Evolutionary conservation across 2,113 vertebrate species (phyloP), one percentile per base, ranked within the genome.

Genomic region (Calypte anna): DNA sequence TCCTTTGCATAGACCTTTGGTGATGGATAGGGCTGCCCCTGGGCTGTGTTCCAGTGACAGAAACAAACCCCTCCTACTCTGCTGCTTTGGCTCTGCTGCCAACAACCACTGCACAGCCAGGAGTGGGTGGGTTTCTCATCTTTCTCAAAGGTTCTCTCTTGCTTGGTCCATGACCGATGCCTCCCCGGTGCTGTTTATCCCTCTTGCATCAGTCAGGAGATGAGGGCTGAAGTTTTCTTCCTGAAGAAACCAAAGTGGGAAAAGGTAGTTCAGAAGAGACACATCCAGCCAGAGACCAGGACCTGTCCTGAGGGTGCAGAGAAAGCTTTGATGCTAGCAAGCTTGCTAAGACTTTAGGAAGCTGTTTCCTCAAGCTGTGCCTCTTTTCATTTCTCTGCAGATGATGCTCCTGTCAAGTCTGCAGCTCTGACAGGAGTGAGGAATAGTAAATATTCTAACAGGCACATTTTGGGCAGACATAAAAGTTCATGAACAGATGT

Each of bases 91-190:
- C 64, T 81, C 31, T 18, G 33, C 22, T 3, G 5, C 28, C 20
- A 28, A 22, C 9, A 4, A 1, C 75, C 36, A 1, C 44, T 21
- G 54, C 62, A 38, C 51, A 38, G 68, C 58, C 70, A 4, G 1
- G 0, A n/a, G 5, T 4, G 5, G 76, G 4, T 55, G 68, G 3
- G 7, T 62, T 46, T 18, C 2, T 30, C 12, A 1, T 31, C 70
- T 85, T 50, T 8, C 51, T 76, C 40, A 6, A 25, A 54, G 31
- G 44, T 64, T 72, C 10, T 53, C 25, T 1, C 14, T 72, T 61
- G 55, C 84, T 64, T 22, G 72, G 51, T 21, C 86, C 4, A 0
- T 40, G 82, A 38, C 9, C 30, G 75, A 6, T 40, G 38, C 14
- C 66, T 86, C 61, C 72, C 50, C 1, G 13, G 44, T 0, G 0